Percentiles rank a stretch among this genome's conserved stretches.
Evolutionary conservation across 2,113 vertebrate genomes (phyloP).

Genomic region (Megalops atlanticus): DNA sequence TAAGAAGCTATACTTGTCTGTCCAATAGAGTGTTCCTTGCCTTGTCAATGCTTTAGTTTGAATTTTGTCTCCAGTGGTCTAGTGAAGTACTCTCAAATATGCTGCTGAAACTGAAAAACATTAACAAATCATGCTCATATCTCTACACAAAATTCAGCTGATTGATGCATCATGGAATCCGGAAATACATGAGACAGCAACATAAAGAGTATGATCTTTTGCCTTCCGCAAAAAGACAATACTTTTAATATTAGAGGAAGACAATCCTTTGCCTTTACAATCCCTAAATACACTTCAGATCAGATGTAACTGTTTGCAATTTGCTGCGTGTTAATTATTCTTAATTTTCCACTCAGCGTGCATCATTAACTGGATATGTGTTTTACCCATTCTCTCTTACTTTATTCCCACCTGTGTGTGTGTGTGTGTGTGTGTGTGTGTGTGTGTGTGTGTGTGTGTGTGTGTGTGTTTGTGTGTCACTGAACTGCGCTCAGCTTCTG

Average conservation of each 20-base stretch:
- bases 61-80: not conserved
- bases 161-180: not conserved
- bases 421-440: too few relatives aligned
- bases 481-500: constrained; percentile 26
- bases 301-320: not conserved
- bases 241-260: too few relatives aligned
- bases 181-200: too few relatives aligned
- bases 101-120: too few relatives aligned
- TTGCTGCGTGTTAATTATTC: not conserved
- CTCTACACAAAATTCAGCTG: not conserved
- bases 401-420: not conserved
- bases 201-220: too few relatives aligned
- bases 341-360: not conserved
- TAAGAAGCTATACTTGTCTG: not conserved
- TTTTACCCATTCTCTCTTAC: not conserved
- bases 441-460: too few relatives aligned
- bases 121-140: not conserved
- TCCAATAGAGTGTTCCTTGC: too few relatives aligned
- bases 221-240: too few relatives aligned
- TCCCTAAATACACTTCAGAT: not conserved
- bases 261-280: too few relatives aligned
- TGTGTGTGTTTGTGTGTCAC: too few relatives aligned
- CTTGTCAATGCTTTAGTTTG: not conserved
- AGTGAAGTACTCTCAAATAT: not conserved
- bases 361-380: not conserved